Conservation (phyloP, 64 coral and sea anemone genomes). For the Acropora yongei region DNA sequence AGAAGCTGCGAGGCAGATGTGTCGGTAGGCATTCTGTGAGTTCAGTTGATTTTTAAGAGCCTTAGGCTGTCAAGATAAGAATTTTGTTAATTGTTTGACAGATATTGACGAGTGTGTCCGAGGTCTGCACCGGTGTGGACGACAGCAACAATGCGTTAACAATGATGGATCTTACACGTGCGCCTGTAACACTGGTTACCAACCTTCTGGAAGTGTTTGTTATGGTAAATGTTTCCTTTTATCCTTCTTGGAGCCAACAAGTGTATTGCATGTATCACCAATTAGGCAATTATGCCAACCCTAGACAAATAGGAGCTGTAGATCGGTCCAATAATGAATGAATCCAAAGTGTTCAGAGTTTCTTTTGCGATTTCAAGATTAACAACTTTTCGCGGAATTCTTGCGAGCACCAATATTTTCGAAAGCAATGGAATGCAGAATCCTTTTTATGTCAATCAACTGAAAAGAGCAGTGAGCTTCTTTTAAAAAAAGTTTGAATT, state of each 20-base stretch:
- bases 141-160: constrained; percentile 26
- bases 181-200: constrained; percentile 16
- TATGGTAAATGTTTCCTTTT: constrained; percentile 1
- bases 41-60: background rate
- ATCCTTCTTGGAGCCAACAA: background rate
- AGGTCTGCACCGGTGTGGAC: constrained; percentile 4
- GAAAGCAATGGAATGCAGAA: no score
- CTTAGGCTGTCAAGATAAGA: background rate
- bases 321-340: no score
- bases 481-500: no score
- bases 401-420: no score
- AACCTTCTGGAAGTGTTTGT: constrained; percentile 27
- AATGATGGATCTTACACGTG: constrained; percentile 45
- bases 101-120: constrained; percentile 38
- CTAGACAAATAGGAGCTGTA: no score
- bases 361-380: no score
- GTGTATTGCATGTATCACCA: background rate
- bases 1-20: background rate
- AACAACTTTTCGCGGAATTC: no score
- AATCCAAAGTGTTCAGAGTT: no score
- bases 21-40: background rate
- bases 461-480: no score
- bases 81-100: constrained; percentile 1
- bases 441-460: no score
- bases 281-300: no score